Conservation (phyloP, 2,113 vertebrate species). For the Misgurnus anguillicaudatus region DNA sequence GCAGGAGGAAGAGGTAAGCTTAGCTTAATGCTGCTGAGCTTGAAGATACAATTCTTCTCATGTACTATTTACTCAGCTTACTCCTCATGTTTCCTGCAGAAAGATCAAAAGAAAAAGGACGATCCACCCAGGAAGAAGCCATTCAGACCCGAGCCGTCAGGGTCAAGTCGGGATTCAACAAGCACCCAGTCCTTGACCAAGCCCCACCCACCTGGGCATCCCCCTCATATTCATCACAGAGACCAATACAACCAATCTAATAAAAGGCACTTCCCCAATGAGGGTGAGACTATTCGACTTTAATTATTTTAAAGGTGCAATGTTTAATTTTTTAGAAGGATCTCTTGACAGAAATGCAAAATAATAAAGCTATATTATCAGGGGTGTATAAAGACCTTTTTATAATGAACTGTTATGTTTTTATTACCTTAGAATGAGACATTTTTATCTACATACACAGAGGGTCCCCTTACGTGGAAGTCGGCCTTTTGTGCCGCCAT, state of each 20-base stretch:
- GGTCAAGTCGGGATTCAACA: constrained; percentile 86
- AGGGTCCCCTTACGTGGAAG: too few species aligned
- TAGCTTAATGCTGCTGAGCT: not conserved
- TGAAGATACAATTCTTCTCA: not conserved
- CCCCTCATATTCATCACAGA: constrained; percentile 86
- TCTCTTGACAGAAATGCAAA: too few species aligned
- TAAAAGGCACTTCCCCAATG: constrained; percentile 88
- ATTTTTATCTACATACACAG: too few species aligned
- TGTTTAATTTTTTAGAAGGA: too few species aligned
- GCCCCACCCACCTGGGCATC: constrained; percentile 68
- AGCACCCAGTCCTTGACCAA: constrained; percentile 83
- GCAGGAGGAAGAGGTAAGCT: constrained; percentile 90
- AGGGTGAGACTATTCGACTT: constrained; percentile 71
- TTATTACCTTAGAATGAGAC: too few species aligned
- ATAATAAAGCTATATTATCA: too few species aligned
- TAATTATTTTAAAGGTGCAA: not conserved
- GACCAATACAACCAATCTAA: constrained; percentile 82
- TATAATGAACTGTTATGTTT: too few species aligned
- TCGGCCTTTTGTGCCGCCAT: too few species aligned
- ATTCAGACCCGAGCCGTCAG: constrained; percentile 86
- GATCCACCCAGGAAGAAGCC: constrained; percentile 79
- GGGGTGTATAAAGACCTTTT: too few species aligned
- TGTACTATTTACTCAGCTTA: not conserved
- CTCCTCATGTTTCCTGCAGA: constrained; percentile 53
- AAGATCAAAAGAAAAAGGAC: constrained; percentile 94